Evolutionary conservation across 2,888 invertebrate genomes (phyloP).

Genomic region (Rhyacophila evoluta): DNA sequence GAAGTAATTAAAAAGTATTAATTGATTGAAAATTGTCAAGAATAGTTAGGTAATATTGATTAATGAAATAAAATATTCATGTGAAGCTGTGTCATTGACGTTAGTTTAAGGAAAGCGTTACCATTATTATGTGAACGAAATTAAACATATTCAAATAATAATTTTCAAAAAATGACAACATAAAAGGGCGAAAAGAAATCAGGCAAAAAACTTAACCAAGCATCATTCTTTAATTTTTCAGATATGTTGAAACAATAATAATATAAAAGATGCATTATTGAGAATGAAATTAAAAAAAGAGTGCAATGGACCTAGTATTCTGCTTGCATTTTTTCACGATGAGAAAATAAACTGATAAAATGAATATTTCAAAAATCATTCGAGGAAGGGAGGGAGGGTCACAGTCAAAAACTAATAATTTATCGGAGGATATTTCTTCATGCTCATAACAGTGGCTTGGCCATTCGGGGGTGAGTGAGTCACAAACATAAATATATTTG

Average conservation of each 20-base stretch:
- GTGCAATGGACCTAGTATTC: slow-evolving; percentile 18
- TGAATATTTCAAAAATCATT: not conserved
- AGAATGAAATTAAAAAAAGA: not conserved
- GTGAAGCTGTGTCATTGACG: not conserved
- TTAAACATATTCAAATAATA: not conserved
- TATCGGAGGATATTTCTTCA: not conserved
- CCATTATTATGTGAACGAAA: not conserved
- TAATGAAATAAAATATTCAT: not conserved
- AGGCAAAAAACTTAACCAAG: slow-evolving; percentile 2
- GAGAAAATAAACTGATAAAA: not conserved
- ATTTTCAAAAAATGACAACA: slow-evolving; percentile 7
- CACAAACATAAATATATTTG: slow-evolving; percentile 14
- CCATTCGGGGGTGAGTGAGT: slow-evolving; percentile 25
- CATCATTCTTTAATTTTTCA: not conserved
- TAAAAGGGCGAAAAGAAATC: slow-evolving; percentile 19
- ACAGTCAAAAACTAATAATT: slow-evolving; percentile 3
- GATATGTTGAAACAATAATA: not conserved
- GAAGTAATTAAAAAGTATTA: no score
- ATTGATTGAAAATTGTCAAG: no score
- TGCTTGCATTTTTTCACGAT: slow-evolving; percentile 18
- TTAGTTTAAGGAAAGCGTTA: not conserved
- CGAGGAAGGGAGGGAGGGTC: not conserved
- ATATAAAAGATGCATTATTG: slow-evolving; percentile 3
- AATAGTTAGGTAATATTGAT: no score
- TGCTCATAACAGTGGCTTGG: slow-evolving; percentile 28